Conservation (phyloP, 2,888 invertebrate genomes). For the Ypsolopha scabrella region DNA sequence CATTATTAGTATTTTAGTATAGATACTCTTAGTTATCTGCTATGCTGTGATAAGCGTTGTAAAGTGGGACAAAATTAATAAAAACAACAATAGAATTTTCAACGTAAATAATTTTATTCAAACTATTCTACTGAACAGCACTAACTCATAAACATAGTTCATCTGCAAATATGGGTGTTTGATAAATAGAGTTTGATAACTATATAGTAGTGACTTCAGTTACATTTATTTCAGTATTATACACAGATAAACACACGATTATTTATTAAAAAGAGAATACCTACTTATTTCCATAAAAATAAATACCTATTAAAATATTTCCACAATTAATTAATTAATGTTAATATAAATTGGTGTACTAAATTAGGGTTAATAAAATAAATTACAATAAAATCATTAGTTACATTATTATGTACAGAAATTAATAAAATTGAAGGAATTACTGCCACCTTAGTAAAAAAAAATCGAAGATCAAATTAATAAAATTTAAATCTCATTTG, state of each 20-base stretch:
- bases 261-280: conserved; percentile 40
- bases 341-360: conserved; percentile 45
- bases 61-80: not conserved
- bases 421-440: conserved; percentile 11
- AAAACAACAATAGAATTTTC: conserved; percentile 58
- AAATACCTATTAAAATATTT: conserved; percentile 60
- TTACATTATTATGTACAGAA: conserved; percentile 7
- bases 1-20: no score
- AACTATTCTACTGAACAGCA: conserved; percentile 70
- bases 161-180: conserved; percentile 66
- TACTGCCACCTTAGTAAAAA: conserved; percentile 8
- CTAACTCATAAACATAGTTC: conserved; percentile 69
- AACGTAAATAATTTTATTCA: conserved; percentile 72
- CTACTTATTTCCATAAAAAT: conserved; percentile 54
- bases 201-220: conserved; percentile 29
- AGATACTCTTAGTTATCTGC: no score
- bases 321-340: conserved; percentile 27
- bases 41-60: no score
- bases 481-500: conserved; percentile 1
- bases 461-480: conserved; percentile 2
- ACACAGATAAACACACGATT: conserved; percentile 50
- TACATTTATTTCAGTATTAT: conserved; percentile 41
- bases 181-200: conserved; percentile 17
- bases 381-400: conserved; percentile 23
- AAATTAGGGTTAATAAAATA: conserved; percentile 17